Conservation (phyloP, 2,113 vertebrate genomes). For the Anser brachyrhynchus region DNA sequence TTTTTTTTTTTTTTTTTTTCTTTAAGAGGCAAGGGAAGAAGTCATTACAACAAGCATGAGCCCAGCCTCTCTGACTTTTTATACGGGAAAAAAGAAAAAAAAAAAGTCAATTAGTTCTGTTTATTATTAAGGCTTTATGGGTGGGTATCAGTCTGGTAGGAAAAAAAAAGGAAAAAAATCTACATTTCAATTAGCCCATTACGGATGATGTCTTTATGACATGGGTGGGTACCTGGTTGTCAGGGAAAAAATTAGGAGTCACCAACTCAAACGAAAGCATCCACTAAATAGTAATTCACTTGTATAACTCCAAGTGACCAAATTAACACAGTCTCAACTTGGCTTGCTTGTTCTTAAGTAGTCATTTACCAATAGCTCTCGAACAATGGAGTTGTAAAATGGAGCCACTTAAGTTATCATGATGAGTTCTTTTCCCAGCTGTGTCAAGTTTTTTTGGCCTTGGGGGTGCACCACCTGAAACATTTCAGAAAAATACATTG, state of each 20-base stretch:
- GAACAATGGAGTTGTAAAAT: not conserved
- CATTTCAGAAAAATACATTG: conserved; percentile 11
- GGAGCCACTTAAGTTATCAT: not conserved
- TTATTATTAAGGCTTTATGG: not conserved
- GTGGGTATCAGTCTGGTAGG: not conserved
- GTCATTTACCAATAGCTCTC: not conserved
- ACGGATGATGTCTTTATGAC: not conserved
- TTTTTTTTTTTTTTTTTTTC: no score
- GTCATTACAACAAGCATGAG: not conserved
- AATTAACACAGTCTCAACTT: not conserved
- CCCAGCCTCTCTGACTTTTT: not conserved
- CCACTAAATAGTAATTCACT: not conserved
- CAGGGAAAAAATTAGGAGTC: not conserved
- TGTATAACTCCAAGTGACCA: not conserved
- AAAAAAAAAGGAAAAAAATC: not conserved
- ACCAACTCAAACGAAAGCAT: not conserved
- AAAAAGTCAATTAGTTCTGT: not conserved
- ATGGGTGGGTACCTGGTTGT: not conserved
- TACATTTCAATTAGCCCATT: not conserved
- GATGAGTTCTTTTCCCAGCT: not conserved
- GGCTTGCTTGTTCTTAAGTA: not conserved
- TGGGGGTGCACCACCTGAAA: not conserved
- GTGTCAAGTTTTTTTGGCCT: not conserved
- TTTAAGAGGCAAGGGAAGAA: not conserved
- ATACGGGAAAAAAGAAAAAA: not conserved